Evolutionary conservation across 2,113 vertebrate species (phyloP).

Genomic region (Zingel zingel): DNA sequence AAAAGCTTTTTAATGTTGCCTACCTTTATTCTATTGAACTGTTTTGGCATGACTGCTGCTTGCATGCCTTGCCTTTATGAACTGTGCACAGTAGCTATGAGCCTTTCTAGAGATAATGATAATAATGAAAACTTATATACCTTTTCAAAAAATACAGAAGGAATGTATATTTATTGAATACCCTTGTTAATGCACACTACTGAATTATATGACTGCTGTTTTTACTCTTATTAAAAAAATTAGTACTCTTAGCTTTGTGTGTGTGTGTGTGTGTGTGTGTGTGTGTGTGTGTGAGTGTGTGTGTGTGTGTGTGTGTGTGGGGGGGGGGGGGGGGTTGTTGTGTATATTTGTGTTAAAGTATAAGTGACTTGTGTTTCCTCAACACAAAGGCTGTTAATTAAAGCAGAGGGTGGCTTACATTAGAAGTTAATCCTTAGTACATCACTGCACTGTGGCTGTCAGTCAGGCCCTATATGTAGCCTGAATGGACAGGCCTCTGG

Average conservation of each 20-base stretch:
- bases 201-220: slow-evolving; percentile 57
- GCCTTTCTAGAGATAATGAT: slow-evolving; percentile 63
- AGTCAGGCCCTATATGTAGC: not conserved
- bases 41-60: slow-evolving; percentile 72
- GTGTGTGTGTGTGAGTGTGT: slow-evolving; percentile 5
- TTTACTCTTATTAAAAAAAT: slow-evolving; percentile 81
- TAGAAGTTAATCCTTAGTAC: slow-evolving; percentile 34
- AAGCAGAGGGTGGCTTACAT: slow-evolving; percentile 35
- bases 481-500: not conserved
- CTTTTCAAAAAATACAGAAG: slow-evolving; percentile 68
- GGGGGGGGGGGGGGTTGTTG: too few species aligned
- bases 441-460: slow-evolving; percentile 9
- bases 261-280: slow-evolving; percentile 3
- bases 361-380: slow-evolving; percentile 19
- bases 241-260: slow-evolving; percentile 12
- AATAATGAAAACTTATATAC: slow-evolving; percentile 55
- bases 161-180: slow-evolving; percentile 81
- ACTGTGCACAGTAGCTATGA: slow-evolving; percentile 60
- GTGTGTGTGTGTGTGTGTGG: not conserved
- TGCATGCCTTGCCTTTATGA: slow-evolving; percentile 80
- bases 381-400: slow-evolving; percentile 39
- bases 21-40: slow-evolving; percentile 60
- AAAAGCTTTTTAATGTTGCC: slow-evolving; percentile 56
- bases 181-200: slow-evolving; percentile 64
- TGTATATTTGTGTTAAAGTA: not conserved